A percentile compares a stretch with the other conserved stretches of the same genome.
These are phyloP conservation scores for Petrocephalus sullivani DNA, from an alignment of 2,797 vertebrate species.

Conservation along the genomic window DNA sequence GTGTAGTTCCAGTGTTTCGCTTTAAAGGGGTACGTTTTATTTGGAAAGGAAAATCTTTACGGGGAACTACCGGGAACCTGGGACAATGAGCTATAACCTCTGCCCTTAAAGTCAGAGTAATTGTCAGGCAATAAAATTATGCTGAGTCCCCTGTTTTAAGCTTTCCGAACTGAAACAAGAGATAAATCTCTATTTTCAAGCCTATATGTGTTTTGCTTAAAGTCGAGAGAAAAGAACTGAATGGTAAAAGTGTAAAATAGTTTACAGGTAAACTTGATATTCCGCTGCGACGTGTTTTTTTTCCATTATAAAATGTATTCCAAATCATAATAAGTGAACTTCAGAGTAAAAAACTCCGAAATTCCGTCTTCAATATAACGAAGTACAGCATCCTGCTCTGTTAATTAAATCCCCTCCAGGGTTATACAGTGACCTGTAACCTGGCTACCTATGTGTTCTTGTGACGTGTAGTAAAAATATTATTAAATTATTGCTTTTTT, in stretches of 20 bases:
- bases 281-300: background rate
- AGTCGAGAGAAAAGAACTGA: background rate
- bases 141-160: background rate
- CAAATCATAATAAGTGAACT: background rate
- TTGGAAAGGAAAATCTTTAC: conserved; percentile 7
- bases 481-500: background rate
- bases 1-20: conserved; percentile 23
- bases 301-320: background rate
- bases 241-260: background rate
- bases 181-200: background rate
- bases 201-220: background rate
- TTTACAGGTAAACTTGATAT: background rate
- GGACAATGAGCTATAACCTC: background rate
- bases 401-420: background rate
- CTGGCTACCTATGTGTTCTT: background rate
- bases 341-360: background rate
- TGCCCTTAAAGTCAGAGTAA: background rate
- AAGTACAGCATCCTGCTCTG: background rate
- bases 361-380: background rate
- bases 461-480: background rate
- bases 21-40: conserved; percentile 18
- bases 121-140: background rate
- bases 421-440: background rate
- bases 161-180: background rate
- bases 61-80: background rate